Conservation (phyloP, 1,140 invertebrate species). For the Dreissena rostriformis region DNA sequence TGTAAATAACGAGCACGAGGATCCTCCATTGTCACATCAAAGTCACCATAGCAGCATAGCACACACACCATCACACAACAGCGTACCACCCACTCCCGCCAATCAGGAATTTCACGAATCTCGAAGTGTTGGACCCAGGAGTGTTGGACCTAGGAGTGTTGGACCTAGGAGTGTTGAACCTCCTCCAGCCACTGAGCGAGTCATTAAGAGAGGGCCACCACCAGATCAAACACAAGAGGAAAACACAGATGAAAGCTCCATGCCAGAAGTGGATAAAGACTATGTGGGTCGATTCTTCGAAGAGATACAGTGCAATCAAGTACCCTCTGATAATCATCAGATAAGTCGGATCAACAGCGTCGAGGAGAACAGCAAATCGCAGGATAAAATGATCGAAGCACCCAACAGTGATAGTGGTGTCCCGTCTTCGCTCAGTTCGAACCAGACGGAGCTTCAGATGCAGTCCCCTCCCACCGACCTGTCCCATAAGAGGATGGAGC, state of each 20-base stretch:
- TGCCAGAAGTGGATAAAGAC: conserved; percentile 73
- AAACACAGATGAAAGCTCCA: conserved; percentile 60
- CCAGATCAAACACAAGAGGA: conserved; percentile 56
- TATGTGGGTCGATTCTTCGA: conserved; percentile 67
- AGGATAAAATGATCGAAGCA: conserved; percentile 54
- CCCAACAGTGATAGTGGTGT: conserved; percentile 55
- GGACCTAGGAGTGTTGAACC: neutral
- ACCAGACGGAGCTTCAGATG: conserved; percentile 56
- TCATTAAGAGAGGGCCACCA: conserved; percentile 38
- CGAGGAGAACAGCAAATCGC: conserved; percentile 57
- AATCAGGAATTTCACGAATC: conserved; percentile 51
- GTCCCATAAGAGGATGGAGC: conserved; percentile 74
- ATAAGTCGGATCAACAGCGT: conserved; percentile 59
- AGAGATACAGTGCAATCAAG: conserved; percentile 52
- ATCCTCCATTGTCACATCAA: neutral
- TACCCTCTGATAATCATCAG: conserved; percentile 10
- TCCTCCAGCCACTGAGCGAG: conserved; percentile 19
- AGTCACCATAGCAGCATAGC: conserved; percentile 58
- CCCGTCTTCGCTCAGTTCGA: conserved; percentile 58
- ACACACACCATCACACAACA: conserved; percentile 57
- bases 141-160: neutral
- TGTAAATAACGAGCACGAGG: conserved; percentile 36
- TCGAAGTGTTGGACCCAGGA: conserved; percentile 30
- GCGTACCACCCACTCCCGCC: conserved; percentile 45
- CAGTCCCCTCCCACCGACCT: conserved; percentile 62